phyloP scores from a whole-genome alignment of 2,888 invertebrate species.

The Pollenia amentaria region DNA sequence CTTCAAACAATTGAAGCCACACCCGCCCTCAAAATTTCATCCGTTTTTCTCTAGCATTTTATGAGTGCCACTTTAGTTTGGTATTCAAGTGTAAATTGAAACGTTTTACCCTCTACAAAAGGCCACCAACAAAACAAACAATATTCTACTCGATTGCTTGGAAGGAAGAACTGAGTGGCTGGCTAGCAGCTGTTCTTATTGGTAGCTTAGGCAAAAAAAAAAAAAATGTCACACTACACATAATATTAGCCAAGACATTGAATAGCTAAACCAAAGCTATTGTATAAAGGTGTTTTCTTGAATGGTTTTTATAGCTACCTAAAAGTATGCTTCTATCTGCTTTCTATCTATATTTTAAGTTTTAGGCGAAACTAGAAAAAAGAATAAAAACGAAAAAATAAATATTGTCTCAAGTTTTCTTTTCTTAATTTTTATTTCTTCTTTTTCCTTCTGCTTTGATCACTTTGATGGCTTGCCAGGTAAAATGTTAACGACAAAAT shows the following conservation, averaged over 20 bases:
- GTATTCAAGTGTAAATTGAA: constrained; percentile 74
- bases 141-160: constrained; percentile 21
- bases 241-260: not conserved
- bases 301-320: constrained; percentile 49
- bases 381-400: not conserved
- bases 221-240: not conserved
- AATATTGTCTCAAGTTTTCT: constrained; percentile 38
- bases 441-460: constrained; percentile 28
- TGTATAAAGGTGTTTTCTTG: constrained; percentile 31
- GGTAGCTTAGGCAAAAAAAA: not conserved
- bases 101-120: constrained; percentile 61
- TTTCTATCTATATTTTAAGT: constrained; percentile 33
- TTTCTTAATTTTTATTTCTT: not conserved
- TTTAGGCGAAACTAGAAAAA: constrained; percentile 25
- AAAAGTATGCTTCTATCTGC: constrained; percentile 60
- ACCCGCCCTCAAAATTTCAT: constrained; percentile 25
- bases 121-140: constrained; percentile 58
- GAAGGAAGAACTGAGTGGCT: not conserved
- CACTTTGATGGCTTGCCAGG: constrained; percentile 37
- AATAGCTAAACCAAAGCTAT: not conserved
- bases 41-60: constrained; percentile 33
- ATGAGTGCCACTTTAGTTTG: constrained; percentile 71
- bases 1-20: constrained; percentile 46
- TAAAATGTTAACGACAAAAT: constrained; percentile 35
- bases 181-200: constrained; percentile 1